Conservation (phyloP, 2,113 vertebrate genomes). For the Centropus bengalensis region DNA sequence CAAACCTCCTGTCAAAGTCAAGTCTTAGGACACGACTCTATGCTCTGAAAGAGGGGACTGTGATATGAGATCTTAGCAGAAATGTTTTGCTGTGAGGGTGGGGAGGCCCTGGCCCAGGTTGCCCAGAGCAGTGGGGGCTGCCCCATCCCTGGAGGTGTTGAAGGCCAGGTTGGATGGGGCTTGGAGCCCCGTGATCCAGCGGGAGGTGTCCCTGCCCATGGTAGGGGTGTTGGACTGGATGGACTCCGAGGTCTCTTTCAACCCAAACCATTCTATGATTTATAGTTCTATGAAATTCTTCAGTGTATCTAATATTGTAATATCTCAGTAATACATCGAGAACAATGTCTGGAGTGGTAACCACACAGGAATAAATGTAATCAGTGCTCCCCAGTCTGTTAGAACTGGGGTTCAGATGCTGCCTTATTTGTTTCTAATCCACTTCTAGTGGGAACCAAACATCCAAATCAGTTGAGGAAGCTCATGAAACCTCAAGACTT, state of each 20-base stretch:
- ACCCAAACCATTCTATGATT: too few species aligned
- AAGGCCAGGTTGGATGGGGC: too few species aligned
- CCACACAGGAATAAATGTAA: accelerated
- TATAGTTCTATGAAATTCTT: background rate
- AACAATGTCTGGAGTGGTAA: background rate
- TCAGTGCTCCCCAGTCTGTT: background rate
- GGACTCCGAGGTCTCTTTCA: too few species aligned
- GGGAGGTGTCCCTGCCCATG: too few species aligned
- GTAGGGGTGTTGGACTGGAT: too few species aligned
- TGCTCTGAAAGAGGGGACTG: background rate
- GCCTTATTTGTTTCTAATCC: background rate
- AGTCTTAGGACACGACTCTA: background rate
- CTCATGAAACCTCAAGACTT: background rate
- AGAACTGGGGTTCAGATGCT: background rate
- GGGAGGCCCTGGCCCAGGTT: too few species aligned
- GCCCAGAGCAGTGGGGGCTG: too few species aligned
- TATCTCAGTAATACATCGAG: background rate
- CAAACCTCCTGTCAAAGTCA: background rate
- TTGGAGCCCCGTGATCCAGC: too few species aligned
- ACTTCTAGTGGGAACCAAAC: background rate
- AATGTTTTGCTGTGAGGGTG: too few species aligned
- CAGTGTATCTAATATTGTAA: background rate
- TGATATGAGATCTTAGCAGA: too few species aligned
- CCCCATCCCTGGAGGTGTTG: too few species aligned
- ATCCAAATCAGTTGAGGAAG: accelerated